These are phyloP conservation scores for Leptinotarsa texana DNA, from an alignment of 1,140 invertebrate genomes.

Conservation along the genomic window DNA sequence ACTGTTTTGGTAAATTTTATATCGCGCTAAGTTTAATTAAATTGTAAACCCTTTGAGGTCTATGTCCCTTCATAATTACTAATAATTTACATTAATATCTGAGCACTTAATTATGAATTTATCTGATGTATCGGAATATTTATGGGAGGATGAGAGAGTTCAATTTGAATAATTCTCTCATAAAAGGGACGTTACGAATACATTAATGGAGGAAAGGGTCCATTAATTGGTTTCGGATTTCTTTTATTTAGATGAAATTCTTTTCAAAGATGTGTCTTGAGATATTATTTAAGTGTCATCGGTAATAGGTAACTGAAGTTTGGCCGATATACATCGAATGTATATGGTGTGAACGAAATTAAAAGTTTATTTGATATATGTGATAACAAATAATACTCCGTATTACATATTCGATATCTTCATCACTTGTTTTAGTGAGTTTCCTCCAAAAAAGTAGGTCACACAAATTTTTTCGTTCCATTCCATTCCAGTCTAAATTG, in stretches of 20 bases:
- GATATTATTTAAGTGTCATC: no score
- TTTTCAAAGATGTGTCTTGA: not conserved
- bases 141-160: constrained; percentile 6
- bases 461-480: no score
- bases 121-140: constrained; percentile 27
- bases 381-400: no score
- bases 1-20: constrained; percentile 13
- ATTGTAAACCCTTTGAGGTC: constrained; percentile 18
- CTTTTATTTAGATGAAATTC: not conserved
- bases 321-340: no score
- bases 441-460: no score
- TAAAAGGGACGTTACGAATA: constrained; percentile 23
- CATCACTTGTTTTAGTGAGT: no score
- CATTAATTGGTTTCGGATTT: constrained; percentile 15
- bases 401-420: no score
- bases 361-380: no score
- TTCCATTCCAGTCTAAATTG: no score
- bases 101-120: constrained; percentile 25
- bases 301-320: no score
- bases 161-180: constrained; percentile 28
- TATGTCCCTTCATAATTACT: constrained; percentile 23
- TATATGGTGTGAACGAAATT: no score
- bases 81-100: constrained; percentile 30
- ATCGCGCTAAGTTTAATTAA: constrained; percentile 19
- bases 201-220: constrained; percentile 13